phyloP scores from a whole-genome alignment of 2,797 vertebrate species.

The Rachycentron canadum region DNA sequence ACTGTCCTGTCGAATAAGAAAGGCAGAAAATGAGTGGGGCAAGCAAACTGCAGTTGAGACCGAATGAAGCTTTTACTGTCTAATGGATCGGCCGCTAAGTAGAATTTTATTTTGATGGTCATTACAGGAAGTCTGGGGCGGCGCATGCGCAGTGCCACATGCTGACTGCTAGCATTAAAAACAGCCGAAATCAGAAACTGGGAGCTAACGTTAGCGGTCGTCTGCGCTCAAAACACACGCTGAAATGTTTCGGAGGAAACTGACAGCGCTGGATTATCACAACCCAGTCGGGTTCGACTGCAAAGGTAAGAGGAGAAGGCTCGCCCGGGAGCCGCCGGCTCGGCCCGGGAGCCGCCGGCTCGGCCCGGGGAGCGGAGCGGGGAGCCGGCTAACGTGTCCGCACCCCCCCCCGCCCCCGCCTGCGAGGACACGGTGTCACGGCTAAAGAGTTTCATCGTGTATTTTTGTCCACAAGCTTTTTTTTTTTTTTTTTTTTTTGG shows the following conservation, averaged over 20 bases:
- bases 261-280: conserved; percentile 95
- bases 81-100: no score
- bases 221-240: not conserved
- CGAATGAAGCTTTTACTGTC: no score
- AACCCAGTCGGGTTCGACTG: conserved; percentile 92
- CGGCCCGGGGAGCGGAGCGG: not conserved
- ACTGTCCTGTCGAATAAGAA: no score
- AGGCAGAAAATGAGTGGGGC: no score
- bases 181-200: accelerated
- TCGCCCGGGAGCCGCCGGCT: no score
- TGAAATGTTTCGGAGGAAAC: conserved; percentile 94
- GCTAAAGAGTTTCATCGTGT: accelerated
- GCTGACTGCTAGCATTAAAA: not conserved
- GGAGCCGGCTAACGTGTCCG: conserved; percentile 38
- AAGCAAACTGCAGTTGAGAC: no score
- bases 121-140: not conserved
- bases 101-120: conserved; percentile 49
- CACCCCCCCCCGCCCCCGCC: not conserved
- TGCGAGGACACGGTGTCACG: not conserved
- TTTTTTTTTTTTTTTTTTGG: no score
- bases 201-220: not conserved
- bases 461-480: accelerated
- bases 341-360: accelerated
- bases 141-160: conserved; percentile 55
- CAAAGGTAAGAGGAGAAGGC: conserved; percentile 85